These are phyloP conservation scores for Euglossa dilemma DNA, from an alignment of 1,140 invertebrate genomes.

Conservation along the genomic window DNA sequence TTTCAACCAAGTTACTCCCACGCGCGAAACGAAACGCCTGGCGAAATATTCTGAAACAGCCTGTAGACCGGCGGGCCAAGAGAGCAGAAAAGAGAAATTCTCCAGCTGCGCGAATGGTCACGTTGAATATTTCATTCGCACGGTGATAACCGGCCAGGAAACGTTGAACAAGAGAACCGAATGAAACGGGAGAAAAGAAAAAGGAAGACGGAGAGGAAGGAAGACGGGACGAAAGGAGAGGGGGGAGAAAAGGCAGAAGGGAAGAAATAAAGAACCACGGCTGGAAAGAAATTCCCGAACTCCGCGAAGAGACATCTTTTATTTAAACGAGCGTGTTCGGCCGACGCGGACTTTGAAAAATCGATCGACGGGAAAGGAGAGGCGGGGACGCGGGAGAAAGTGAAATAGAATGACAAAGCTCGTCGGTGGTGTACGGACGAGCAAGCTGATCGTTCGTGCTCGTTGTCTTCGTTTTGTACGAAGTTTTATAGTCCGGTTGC, in stretches of 20 bases:
- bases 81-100: slow-evolving; percentile 7
- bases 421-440: slow-evolving; percentile 39
- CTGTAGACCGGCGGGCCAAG: background rate
- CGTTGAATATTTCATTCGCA: slow-evolving; percentile 22
- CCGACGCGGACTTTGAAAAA: slow-evolving; percentile 3
- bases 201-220: background rate
- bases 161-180: slow-evolving; percentile 5
- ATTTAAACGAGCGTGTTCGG: slow-evolving; percentile 30
- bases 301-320: slow-evolving; percentile 27
- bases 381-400: slow-evolving; percentile 13
- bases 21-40: background rate
- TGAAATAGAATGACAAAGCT: slow-evolving; percentile 55
- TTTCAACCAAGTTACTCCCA: background rate
- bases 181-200: background rate
- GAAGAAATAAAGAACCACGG: background rate
- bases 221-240: background rate
- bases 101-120: background rate
- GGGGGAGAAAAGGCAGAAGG: too few relatives aligned
- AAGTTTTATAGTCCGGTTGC: slow-evolving; percentile 73
- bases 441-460: slow-evolving; percentile 55
- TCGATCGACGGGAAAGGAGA: slow-evolving; percentile 2
- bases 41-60: background rate
- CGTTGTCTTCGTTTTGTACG: slow-evolving; percentile 68
- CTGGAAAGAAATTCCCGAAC: slow-evolving; percentile 29
- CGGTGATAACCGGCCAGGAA: slow-evolving; percentile 11